Evolutionary conservation across 2,888 invertebrate species (phyloP), one percentile per base, ranked within the genome.

Genomic region (Leucophenga montana): DNA sequence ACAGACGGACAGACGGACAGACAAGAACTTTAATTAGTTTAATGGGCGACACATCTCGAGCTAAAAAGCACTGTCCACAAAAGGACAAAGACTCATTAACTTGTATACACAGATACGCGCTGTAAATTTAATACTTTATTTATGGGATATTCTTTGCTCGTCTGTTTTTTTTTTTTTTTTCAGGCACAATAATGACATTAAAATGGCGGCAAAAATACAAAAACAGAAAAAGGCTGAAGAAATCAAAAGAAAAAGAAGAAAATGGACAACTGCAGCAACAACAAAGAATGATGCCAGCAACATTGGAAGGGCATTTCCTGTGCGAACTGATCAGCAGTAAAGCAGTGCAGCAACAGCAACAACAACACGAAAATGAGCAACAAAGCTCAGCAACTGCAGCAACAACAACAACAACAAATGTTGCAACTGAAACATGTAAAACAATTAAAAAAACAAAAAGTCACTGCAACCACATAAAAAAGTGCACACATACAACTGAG

Each of bases 121-220:
- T 13, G 56, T 18, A 39, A 44, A 44, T 61, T 18, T 5, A 46
- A 64, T 27, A 48, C 48, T 48, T 46, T 22, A 64, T 48, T 64
- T 22, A 64, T 46, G 27, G 1, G 4, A 31, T 8, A 64, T 57
- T n/a, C 8, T 18, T 0, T 6, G 39, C 50, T 61, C n/a, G n/a
- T n/a, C n/a, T 61, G 61, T 33, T 61, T 16, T 53, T 56, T 31
- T 27, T 57, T 22, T 6, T 57, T 1, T 33, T 66, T 81, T 6
- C 80, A 87, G 87, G 80, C 78, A 74, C 78, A 83, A 86, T 80
- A 83, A 87, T 88, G 87, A 84, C 86, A 80, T 79, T 84, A 73
- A 88, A 85, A 88, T 88, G 89, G 87, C 85, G 87, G 73, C 87
- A 86, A 74, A 87, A 87, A 86, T 84, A 82, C 79, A 85, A 88